Percentiles rank a stretch among this genome's conserved stretches.
Evolutionary conservation across 2,888 invertebrate species (phyloP).

Genomic region (Ectobius pallidus): DNA sequence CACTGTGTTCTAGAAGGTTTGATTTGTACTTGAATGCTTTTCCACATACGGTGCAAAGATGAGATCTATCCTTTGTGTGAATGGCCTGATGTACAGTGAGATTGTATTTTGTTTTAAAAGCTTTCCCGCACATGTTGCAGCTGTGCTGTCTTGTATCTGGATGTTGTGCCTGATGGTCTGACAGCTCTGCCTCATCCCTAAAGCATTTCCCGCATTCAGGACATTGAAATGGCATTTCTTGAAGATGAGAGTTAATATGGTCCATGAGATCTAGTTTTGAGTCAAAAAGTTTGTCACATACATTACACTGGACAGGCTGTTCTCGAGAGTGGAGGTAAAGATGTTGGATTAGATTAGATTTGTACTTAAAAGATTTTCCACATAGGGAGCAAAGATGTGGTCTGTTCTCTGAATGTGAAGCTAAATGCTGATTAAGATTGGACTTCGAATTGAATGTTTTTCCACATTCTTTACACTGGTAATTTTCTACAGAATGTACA

Average conservation of each 20-base stretch:
- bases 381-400: slow-evolving; percentile 15
- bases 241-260: not conserved
- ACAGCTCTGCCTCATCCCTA: not conserved
- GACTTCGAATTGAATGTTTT: not conserved
- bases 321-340: not conserved
- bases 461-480: not conserved
- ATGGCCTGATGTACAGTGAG: slow-evolving; percentile 6
- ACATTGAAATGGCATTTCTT: slow-evolving; percentile 2
- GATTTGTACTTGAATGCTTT: slow-evolving; percentile 14
- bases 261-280: not conserved
- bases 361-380: slow-evolving; percentile 15
- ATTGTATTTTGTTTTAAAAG: not conserved
- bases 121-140: not conserved
- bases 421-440: not conserved
- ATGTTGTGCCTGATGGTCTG: not conserved
- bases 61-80: not conserved
- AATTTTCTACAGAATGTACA: not conserved
- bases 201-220: slow-evolving; percentile 4
- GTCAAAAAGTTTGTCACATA: not conserved
- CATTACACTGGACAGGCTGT: not conserved
- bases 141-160: not conserved
- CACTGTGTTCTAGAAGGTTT: slow-evolving; percentile 10
- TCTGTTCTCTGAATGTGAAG: slow-evolving; percentile 4
- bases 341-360: slow-evolving; percentile 16
- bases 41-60: slow-evolving; percentile 6